Conservation (phyloP, 2,888 invertebrate species). For the Plebejus melissa region DNA sequence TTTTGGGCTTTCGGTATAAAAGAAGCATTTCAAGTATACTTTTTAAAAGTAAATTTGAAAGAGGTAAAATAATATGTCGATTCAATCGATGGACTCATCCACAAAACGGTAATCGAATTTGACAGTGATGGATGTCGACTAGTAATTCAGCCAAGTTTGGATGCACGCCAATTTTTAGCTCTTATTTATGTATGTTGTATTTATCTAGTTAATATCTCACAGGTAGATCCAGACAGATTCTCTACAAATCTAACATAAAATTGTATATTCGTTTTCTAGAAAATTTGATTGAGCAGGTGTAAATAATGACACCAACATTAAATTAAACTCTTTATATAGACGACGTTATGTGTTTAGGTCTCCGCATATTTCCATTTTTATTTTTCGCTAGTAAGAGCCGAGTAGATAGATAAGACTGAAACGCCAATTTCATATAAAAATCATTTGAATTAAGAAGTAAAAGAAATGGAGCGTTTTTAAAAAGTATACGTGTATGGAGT, state of each 20-base stretch:
- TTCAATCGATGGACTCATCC: conserved; percentile 17
- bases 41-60: conserved; percentile 3
- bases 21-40: not conserved
- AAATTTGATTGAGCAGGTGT: not conserved
- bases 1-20: conserved; percentile 47
- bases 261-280: not conserved
- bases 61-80: not conserved
- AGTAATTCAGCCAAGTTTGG: conserved; percentile 45
- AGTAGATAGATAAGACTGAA: not conserved
- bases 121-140: conserved; percentile 53
- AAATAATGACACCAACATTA: not conserved
- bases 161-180: conserved; percentile 40
- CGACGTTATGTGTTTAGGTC: not conserved
- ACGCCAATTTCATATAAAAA: not conserved
- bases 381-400: not conserved
- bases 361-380: not conserved
- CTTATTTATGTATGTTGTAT: not conserved
- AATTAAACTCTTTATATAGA: not conserved
- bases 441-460: not conserved
- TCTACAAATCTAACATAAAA: not conserved
- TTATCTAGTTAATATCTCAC: conserved; percentile 10
- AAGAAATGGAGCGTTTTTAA: not conserved
- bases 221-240: not conserved
- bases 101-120: conserved; percentile 32
- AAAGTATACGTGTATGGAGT: not conserved